A percentile compares a stretch with the other conserved stretches of the same genome.
These are phyloP conservation scores for Pinna nobilis DNA, from an alignment of 1,140 invertebrate genomes.

Conservation along the genomic window DNA sequence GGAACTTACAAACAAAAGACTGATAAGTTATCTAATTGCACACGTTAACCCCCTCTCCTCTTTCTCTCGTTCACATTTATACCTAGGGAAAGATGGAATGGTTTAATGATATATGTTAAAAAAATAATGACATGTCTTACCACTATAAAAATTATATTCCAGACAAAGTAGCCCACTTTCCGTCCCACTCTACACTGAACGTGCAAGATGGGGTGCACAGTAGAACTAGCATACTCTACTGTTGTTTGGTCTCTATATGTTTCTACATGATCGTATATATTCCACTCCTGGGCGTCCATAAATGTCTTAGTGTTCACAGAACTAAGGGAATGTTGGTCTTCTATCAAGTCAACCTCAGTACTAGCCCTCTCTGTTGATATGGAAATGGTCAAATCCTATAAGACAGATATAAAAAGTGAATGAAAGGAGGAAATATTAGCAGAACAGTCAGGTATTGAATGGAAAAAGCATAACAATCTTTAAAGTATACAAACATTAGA, in stretches of 20 bases:
- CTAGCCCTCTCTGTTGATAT: conserved; percentile 53
- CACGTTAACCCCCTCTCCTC: too few relatives aligned
- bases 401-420: neutral
- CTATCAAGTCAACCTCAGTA: conserved; percentile 58
- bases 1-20: too few relatives aligned
- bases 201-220: conserved; percentile 62
- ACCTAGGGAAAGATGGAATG: too few relatives aligned
- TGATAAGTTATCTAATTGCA: too few relatives aligned
- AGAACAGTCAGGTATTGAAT: too few relatives aligned
- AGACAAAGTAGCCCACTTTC: conserved; percentile 64
- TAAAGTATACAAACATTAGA: too few relatives aligned
- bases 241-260: conserved; percentile 52
- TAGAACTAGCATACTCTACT: conserved; percentile 58
- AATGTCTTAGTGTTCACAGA: conserved; percentile 51
- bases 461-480: too few relatives aligned
- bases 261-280: conserved; percentile 65
- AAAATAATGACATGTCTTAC: too few relatives aligned
- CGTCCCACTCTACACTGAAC: conserved; percentile 58
- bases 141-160: conserved; percentile 68
- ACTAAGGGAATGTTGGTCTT: conserved; percentile 57
- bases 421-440: neutral
- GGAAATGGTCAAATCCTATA: conserved; percentile 59
- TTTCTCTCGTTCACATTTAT: too few relatives aligned
- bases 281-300: conserved; percentile 62
- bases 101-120: too few relatives aligned